phyloP scores from a whole-genome alignment of 2,113 vertebrate species.

The Anas platyrhynchos region DNA sequence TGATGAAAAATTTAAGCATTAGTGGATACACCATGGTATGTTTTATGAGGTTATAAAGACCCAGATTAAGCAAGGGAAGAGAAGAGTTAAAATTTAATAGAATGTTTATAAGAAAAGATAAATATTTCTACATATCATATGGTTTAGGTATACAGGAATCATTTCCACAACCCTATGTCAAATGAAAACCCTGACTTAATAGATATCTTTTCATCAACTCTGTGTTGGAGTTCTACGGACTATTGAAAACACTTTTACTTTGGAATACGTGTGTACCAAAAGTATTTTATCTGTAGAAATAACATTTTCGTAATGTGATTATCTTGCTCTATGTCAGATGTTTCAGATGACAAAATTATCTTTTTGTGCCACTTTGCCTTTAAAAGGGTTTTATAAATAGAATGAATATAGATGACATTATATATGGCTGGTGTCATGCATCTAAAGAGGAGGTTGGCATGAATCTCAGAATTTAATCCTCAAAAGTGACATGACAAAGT shows the following conservation, averaged over 20 bases:
- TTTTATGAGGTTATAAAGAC: not conserved
- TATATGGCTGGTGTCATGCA: not conserved
- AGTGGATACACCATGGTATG: not conserved
- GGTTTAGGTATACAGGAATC: not conserved
- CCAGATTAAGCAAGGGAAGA: not conserved
- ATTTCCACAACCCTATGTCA: not conserved
- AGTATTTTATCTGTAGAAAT: not conserved
- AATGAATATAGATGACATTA: not conserved
- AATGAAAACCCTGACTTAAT: not conserved
- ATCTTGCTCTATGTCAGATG: not conserved
- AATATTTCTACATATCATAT: not conserved
- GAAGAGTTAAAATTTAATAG: not conserved
- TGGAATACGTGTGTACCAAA: not conserved
- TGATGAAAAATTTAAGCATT: not conserved
- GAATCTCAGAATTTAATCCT: not conserved
- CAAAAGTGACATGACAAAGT: not conserved
- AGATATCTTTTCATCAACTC: not conserved
- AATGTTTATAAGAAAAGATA: not conserved
- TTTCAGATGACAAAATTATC: not conserved
- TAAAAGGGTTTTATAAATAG: not conserved
- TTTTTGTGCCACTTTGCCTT: not conserved
- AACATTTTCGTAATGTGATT: fast-evolving
- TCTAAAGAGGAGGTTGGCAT: not conserved
- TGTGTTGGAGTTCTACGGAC: not conserved
- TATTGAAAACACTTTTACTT: not conserved